phyloP scores from a whole-genome alignment of 1,140 invertebrate genomes.

The Druon quercuslanigerum region DNA sequence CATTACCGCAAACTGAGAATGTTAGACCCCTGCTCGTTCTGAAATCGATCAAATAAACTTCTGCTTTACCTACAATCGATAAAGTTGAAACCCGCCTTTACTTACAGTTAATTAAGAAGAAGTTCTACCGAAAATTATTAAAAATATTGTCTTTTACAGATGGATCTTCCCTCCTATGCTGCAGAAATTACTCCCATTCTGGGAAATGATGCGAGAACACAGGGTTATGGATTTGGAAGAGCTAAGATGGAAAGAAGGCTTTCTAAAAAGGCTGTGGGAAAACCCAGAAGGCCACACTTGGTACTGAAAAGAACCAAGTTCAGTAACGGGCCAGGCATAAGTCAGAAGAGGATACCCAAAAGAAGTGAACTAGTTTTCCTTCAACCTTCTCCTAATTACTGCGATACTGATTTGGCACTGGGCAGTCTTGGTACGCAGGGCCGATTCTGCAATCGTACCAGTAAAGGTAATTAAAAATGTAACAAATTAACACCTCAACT shows the following conservation, averaged over 20 bases:
- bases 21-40: too few relatives aligned
- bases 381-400: slow-evolving; percentile 94
- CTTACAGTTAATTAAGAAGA: too few relatives aligned
- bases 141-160: neutral
- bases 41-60: too few relatives aligned
- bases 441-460: slow-evolving; percentile 89
- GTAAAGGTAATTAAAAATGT: slow-evolving; percentile 77
- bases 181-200: slow-evolving; percentile 65
- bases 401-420: slow-evolving; percentile 84
- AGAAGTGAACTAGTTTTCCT: slow-evolving; percentile 91
- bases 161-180: slow-evolving; percentile 24
- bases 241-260: slow-evolving; percentile 61
- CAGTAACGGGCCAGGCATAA: slow-evolving; percentile 55
- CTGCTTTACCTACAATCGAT: too few relatives aligned
- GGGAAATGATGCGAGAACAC: slow-evolving; percentile 70
- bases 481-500: slow-evolving; percentile 31
- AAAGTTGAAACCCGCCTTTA: too few relatives aligned
- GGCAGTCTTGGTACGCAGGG: slow-evolving; percentile 91
- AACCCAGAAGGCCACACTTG: slow-evolving; percentile 71
- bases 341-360: slow-evolving; percentile 78
- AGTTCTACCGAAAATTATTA: neutral
- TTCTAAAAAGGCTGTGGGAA: slow-evolving; percentile 55
- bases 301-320: slow-evolving; percentile 74
- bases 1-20: too few relatives aligned
- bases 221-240: slow-evolving; percentile 62